Conservation (phyloP, 2,888 invertebrate genomes). For the Athalia rosae region DNA sequence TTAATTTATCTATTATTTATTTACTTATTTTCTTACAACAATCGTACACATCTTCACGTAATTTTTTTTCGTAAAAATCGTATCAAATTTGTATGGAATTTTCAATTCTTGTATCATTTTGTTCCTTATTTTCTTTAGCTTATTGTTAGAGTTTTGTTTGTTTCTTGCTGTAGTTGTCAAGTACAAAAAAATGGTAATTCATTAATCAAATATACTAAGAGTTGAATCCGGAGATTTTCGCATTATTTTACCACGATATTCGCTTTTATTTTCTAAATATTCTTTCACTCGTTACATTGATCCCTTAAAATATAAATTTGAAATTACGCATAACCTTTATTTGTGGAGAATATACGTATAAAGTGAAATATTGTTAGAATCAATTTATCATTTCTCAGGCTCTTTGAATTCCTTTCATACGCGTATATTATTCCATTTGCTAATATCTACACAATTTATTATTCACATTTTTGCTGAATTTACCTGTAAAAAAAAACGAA, state of each 20-base stretch:
- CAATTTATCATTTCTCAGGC: background rate
- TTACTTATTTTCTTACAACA: background rate
- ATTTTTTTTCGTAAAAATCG: background rate
- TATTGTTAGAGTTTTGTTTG: too few relatives aligned
- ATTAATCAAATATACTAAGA: too few relatives aligned
- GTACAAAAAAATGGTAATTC: too few relatives aligned
- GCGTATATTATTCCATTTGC: too few relatives aligned
- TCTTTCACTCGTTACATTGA: too few relatives aligned
- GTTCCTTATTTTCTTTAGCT: background rate
- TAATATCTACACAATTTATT: background rate
- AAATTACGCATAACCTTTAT: background rate
- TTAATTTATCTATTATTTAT: background rate
- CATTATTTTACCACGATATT: too few relatives aligned
- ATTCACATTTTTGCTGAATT: background rate
- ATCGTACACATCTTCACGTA: slow-evolving; percentile 15
- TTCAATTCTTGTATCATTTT: background rate
- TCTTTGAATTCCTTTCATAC: background rate
- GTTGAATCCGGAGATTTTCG: too few relatives aligned
- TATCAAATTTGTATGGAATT: background rate
- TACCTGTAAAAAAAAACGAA: background rate
- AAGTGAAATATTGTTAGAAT: slow-evolving; percentile 15
- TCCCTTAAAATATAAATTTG: background rate
- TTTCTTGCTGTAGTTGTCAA: too few relatives aligned
- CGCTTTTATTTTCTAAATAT: too few relatives aligned
- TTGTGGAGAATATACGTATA: background rate